Evolutionary conservation across 2,797 vertebrate genomes (phyloP).

Genomic region (Bradypus variegatus): DNA sequence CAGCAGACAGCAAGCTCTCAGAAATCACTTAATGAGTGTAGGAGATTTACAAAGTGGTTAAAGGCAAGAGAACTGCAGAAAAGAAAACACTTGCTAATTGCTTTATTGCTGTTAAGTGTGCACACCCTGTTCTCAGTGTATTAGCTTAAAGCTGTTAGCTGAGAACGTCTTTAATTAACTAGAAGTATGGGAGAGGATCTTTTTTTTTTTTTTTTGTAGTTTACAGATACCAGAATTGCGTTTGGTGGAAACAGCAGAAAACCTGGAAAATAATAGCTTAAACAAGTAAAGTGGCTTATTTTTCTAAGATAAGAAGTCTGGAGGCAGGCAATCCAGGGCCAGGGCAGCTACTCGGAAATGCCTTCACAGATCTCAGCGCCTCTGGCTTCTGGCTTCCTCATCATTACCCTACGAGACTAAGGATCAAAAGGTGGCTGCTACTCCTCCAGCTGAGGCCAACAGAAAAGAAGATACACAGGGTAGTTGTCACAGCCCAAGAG

Average conservation of each 20-base stretch:
- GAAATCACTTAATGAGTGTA: neutral
- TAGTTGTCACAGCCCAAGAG: no score
- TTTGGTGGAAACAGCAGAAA: neutral
- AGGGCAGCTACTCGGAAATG: neutral
- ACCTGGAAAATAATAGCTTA: neutral
- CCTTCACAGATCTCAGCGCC: no score
- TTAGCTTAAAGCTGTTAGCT: neutral
- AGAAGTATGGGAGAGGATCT: fast-evolving
- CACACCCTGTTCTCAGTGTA: neutral
- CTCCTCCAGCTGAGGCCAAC: neutral
- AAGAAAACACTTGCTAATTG: neutral
- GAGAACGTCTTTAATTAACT: neutral
- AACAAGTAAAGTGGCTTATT: neutral
- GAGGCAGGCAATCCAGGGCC: no score
- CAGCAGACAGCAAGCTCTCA: neutral
- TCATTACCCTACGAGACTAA: no score
- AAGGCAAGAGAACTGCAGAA: neutral
- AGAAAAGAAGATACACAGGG: neutral
- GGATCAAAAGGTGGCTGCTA: neutral
- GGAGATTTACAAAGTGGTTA: neutral
- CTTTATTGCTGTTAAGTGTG: neutral
- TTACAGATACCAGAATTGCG: neutral
- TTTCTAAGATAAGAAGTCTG: neutral
- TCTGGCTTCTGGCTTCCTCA: neutral
- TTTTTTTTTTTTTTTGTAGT: neutral